Conservation (phyloP, 2,888 invertebrate species). For the Synanthedon formicaeformis region DNA sequence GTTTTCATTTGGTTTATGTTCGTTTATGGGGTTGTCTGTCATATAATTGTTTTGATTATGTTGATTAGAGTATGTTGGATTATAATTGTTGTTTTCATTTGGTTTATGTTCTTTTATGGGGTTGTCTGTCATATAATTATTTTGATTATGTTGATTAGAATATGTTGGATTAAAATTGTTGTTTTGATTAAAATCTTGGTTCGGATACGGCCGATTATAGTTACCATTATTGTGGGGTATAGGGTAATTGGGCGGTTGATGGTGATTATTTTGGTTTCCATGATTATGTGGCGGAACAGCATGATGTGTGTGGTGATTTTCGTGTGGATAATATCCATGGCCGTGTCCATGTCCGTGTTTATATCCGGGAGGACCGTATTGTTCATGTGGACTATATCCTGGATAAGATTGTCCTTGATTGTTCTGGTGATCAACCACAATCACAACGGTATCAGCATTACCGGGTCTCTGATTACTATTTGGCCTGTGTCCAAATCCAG, state of each 20-base stretch:
- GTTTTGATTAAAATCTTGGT: constrained; percentile 1
- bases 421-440: constrained; percentile 15
- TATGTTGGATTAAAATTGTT: not conserved
- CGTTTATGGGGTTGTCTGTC: not conserved
- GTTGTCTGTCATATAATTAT: not conserved
- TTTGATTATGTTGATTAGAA: not conserved
- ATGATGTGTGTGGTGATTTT: constrained; percentile 4
- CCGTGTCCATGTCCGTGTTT: not conserved
- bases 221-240: constrained; percentile 6
- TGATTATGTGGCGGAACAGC: not conserved
- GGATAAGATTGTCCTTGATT: constrained; percentile 2
- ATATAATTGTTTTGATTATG: not conserved
- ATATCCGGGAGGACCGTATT: constrained; percentile 2
- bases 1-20: not conserved
- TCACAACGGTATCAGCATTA: constrained; percentile 25
- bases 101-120: not conserved
- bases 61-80: not conserved
- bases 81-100: not conserved
- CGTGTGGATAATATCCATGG: not conserved
- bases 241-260: constrained; percentile 9
- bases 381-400: constrained; percentile 3
- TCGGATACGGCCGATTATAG: constrained; percentile 3
- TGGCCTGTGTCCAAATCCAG: constrained; percentile 4
- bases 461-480: constrained; percentile 11
- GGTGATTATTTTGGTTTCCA: constrained; percentile 1